These are phyloP conservation scores for Rhaphigaster nebulosa DNA, from an alignment of 2,888 invertebrate genomes.

Conservation along the genomic window DNA sequence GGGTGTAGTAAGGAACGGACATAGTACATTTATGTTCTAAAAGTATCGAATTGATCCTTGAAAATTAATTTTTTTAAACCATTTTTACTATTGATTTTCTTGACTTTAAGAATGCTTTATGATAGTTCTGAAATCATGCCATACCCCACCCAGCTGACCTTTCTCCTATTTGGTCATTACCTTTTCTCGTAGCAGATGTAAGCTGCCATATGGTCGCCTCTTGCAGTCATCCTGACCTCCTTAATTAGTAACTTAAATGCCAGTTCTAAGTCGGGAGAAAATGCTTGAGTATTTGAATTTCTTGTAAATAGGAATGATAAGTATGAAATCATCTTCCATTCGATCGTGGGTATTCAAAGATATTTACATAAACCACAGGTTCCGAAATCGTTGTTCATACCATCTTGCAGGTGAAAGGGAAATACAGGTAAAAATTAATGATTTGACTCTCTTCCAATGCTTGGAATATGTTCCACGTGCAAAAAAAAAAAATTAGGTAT, in stretches of 20 bases:
- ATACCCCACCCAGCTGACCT: slow-evolving; percentile 7
- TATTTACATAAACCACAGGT: neutral
- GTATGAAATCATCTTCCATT: neutral
- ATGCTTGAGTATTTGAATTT: neutral
- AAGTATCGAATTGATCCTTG: neutral
- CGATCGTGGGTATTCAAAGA: too few relatives aligned
- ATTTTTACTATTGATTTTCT: neutral
- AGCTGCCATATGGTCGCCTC: slow-evolving; percentile 44
- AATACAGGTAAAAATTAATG: too few relatives aligned
- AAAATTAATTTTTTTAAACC: neutral
- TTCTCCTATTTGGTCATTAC: slow-evolving; percentile 47
- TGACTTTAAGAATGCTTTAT: neutral
- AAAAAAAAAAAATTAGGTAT: too few relatives aligned
- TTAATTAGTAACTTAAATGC: neutral
- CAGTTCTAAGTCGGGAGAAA: neutral
- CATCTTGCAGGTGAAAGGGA: too few relatives aligned
- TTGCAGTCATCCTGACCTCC: slow-evolving; percentile 7
- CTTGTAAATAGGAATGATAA: neutral
- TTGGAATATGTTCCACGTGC: too few relatives aligned
- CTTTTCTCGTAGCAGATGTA: slow-evolving; percentile 37
- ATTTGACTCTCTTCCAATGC: too few relatives aligned
- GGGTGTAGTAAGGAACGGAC: too few relatives aligned
- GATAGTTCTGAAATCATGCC: slow-evolving; percentile 4
- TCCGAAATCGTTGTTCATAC: neutral
- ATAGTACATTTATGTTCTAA: too few relatives aligned